Conservation (phyloP, 2,888 invertebrate species). For the Gastrophysa polygoni region DNA sequence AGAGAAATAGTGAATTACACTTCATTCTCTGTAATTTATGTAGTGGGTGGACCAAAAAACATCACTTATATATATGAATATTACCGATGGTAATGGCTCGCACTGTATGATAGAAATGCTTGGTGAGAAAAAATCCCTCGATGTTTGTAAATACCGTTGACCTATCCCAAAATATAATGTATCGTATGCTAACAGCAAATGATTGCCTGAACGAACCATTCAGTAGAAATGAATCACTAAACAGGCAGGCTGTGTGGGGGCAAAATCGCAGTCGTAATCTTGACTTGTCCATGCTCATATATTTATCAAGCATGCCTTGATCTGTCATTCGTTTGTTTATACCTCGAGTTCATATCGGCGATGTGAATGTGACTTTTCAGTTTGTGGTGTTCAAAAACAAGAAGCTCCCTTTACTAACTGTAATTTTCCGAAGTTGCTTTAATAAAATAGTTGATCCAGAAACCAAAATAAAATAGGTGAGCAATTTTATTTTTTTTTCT, state of each 20-base stretch:
- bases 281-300: slow-evolving; percentile 27
- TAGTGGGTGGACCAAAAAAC: too few relatives aligned
- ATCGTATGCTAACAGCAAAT: background rate
- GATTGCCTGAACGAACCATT: background rate
- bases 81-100: too few relatives aligned
- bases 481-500: background rate
- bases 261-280: slow-evolving; percentile 25
- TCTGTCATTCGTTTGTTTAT: slow-evolving; percentile 33
- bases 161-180: background rate
- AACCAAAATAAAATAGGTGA: background rate
- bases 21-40: too few relatives aligned
- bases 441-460: background rate
- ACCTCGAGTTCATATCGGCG: slow-evolving; percentile 20
- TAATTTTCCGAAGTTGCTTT: background rate
- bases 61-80: too few relatives aligned
- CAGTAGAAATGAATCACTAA: slow-evolving; percentile 3
- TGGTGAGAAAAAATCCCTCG: background rate
- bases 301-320: slow-evolving; percentile 32
- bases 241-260: slow-evolving; percentile 18
- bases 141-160: background rate
- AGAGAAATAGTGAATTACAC: too few relatives aligned
- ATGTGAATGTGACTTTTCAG: slow-evolving; percentile 21
- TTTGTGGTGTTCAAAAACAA: background rate
- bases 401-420: background rate
- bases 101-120: background rate